Conservation (phyloP, 2,888 invertebrate genomes). For the Dynastes maya region DNA sequence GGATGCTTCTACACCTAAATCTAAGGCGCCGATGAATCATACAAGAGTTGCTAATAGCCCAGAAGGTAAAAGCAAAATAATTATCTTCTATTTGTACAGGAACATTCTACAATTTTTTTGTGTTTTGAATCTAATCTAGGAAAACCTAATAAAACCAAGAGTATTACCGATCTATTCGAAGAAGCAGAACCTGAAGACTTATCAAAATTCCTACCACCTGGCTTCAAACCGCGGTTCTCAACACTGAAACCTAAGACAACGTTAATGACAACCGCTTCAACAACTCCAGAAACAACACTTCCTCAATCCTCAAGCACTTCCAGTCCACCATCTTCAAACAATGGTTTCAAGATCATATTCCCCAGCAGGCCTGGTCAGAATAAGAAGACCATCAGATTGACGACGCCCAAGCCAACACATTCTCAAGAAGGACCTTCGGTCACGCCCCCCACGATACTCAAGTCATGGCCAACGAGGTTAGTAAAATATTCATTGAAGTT, state of each 20-base stretch:
- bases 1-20: conserved; percentile 1
- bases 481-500: neutral
- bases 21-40: neutral
- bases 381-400: conserved; percentile 74
- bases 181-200: conserved; percentile 69
- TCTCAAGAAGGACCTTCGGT: conserved; percentile 65
- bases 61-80: conserved; percentile 17
- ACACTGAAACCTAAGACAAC: conserved; percentile 57
- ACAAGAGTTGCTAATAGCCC: conserved; percentile 29
- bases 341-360: conserved; percentile 68
- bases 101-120: neutral
- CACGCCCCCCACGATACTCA: conserved; percentile 65
- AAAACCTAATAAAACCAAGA: conserved; percentile 52
- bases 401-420: conserved; percentile 71
- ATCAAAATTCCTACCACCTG: conserved; percentile 69
- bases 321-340: conserved; percentile 62
- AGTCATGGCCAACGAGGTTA: conserved; percentile 86
- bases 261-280: conserved; percentile 55
- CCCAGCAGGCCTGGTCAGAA: conserved; percentile 79
- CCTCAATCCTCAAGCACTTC: conserved; percentile 5
- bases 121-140: conserved; percentile 6
- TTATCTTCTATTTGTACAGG: too few relatives aligned
- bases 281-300: conserved; percentile 59
- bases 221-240: conserved; percentile 64
- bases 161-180: conserved; percentile 54